Evolutionary conservation across 2,888 invertebrate genomes (phyloP).

Genomic region (Apocheima hispidaria): DNA sequence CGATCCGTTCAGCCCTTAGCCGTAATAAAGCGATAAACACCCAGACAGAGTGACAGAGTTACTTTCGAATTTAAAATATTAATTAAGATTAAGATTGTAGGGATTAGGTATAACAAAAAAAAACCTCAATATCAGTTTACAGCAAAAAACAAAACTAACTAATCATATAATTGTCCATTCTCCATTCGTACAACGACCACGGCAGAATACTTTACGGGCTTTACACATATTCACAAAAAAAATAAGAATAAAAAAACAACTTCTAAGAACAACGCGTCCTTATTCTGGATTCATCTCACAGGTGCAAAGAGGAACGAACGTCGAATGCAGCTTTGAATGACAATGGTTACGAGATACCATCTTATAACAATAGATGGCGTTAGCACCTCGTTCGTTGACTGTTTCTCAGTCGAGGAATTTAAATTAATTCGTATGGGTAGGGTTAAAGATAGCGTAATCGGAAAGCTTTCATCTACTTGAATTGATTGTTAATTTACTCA

Average conservation of each 20-base stretch:
- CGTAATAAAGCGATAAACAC: too few species aligned
- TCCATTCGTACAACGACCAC: slow-evolving; percentile 46
- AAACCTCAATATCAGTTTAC: neutral
- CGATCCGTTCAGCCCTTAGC: too few species aligned
- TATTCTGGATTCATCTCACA: slow-evolving; percentile 74
- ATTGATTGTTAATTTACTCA: slow-evolving; percentile 17
- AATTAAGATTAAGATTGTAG: too few species aligned
- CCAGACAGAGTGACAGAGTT: too few species aligned
- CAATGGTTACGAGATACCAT: slow-evolving; percentile 61
- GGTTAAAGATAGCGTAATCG: slow-evolving; percentile 21
- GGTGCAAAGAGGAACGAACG: slow-evolving; percentile 45
- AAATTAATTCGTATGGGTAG: slow-evolving; percentile 27
- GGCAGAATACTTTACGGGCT: slow-evolving; percentile 65
- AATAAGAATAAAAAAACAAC: slow-evolving; percentile 44
- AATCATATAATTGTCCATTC: slow-evolving; percentile 54
- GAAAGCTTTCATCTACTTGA: slow-evolving; percentile 21
- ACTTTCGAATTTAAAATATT: too few species aligned
- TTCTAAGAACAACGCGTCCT: slow-evolving; percentile 46
- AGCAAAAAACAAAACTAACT: slow-evolving; percentile 10
- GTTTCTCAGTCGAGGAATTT: slow-evolving; percentile 29
- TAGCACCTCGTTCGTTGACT: slow-evolving; percentile 45
- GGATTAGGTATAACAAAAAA: too few species aligned
- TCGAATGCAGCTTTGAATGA: slow-evolving; percentile 53
- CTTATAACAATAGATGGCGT: slow-evolving; percentile 57
- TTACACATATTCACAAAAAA: slow-evolving; percentile 70